Base-by-base conservation (phyloP, 2,888 invertebrate species). In the Stenchaetothrips biformis region DNA sequence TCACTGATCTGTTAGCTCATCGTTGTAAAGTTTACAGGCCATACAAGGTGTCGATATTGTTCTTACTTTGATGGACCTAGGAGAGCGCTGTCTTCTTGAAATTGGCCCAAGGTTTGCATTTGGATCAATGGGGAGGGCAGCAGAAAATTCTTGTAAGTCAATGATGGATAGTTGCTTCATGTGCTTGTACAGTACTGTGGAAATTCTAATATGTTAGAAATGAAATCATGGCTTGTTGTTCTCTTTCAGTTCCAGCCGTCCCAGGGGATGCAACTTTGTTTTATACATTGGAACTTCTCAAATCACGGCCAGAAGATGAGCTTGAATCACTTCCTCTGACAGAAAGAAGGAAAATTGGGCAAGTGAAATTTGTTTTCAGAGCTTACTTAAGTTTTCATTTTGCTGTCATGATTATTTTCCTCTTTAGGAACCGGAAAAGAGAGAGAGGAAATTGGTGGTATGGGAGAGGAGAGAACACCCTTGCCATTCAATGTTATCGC, bases 371-470 rank as follows among this genome's bases (percentile, higher is more conserved):
- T 86, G 86, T 85, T 79, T 62, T 77, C 21, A 67, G 78, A 11
- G 59, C 78, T 81, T 77, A 25, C 62, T 59, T 9, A 25, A 77
- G 21, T 78, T 48, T 77, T 21, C 11, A n/a, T n/a, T 80, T 77
- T 78, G 7, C 27, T 59, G n/a, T 48, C n/a, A 21, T 53, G n/a
- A 37, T 59, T 16, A 21, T 47, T 81, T 59, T 79, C 2, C 27
- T 79, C 16, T 48, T 80, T 84, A 93, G 94, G 18, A 91, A 92
- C 84, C 89, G 89, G 81, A 95, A 95, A 85, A 91, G 95, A 82
- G 93, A 94, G 84, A 90, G 95, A 80, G 98, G 97, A 8, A 97
- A 97, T 87, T 95, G 94, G 91, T 95, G 95, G 93, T 97, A 95
- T 86, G 90, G 91, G 37, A 91, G 97, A 79, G 92, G 92, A 47